phyloP scores from a whole-genome alignment of 2,113 vertebrate species.

The Chionodraco myersi region DNA sequence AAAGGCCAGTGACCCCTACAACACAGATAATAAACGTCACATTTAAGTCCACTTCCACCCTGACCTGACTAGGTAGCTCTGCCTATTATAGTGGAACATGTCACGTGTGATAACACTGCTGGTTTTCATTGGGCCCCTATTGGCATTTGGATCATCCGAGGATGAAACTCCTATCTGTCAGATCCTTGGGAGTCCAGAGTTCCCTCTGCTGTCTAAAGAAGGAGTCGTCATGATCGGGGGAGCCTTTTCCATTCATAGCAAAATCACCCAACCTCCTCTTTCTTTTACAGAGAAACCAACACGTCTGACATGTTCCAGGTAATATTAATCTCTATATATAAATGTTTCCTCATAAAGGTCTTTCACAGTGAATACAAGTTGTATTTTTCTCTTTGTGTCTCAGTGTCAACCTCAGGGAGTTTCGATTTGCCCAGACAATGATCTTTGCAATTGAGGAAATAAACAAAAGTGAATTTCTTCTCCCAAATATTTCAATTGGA shows the following conservation, averaged over 20 bases:
- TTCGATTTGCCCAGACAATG: conserved; percentile 84
- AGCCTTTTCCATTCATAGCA: conserved; percentile 81
- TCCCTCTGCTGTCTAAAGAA: conserved; percentile 73
- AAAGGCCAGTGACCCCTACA: background rate
- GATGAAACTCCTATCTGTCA: conserved; percentile 61
- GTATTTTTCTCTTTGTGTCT: background rate
- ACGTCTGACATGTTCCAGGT: conserved; percentile 78
- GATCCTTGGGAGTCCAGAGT: conserved; percentile 72
- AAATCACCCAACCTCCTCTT: conserved; percentile 64
- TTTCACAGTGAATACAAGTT: background rate
- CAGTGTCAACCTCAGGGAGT: conserved; percentile 82
- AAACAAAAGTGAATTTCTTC: conserved; percentile 75
- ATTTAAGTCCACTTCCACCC: background rate
- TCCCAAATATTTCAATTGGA: conserved; percentile 80
- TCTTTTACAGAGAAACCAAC: conserved; percentile 73
- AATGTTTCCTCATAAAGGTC: background rate
- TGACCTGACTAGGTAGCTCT: background rate
- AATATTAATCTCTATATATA: background rate
- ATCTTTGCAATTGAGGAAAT: conserved; percentile 85
- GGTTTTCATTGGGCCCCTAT: conserved; percentile 27
- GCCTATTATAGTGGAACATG: conserved; percentile 33
- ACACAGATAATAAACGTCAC: conserved; percentile 32
- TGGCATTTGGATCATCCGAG: conserved; percentile 27
- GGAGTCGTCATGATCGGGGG: conserved; percentile 82
- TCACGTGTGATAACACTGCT: conserved; percentile 20